Evolutionary conservation across 2,797 vertebrate genomes (phyloP), one percentile per base, ranked within the genome.

Genomic region (Poeciliopsis presidionis): DNA sequence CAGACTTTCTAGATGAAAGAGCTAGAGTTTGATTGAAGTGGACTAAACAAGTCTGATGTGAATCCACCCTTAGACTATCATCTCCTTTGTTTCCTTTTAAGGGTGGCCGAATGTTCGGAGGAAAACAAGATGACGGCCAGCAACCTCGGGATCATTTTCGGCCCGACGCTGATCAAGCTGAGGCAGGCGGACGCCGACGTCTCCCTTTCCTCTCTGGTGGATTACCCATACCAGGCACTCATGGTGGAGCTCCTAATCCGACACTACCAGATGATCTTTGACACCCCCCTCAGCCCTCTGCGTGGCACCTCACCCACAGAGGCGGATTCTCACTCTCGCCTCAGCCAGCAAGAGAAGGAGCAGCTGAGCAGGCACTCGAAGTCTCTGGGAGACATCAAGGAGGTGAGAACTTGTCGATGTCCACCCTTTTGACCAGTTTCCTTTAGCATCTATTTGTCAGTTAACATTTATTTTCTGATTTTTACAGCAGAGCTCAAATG

Each of bases 111-210:
- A 86, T 94, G 96, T 43, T 96, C 95, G 3, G 97, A 97, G 84
- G 97, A 99, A 94, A 99, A 99, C 79, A 99, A 99, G 92, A 99
- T 99, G 98, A 97, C 97, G 0, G 96, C 98, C 79, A 98, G 97
- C 90, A 99, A 99, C 87, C 94, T 99, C 82, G 98, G 97, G 0
- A 97, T 99, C 83, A 98, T 99, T 93, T 99, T 99, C 63, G 98
- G 98, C 33, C 94, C 98, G 5, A 99, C 97, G 1, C 95, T 99
- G 75, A 95, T 99, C 85, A 97, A 97, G 84, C 93, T 97, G 0
- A 95, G 97, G 78, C 97, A 97, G 86, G 95, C 96, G 0, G 96
- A 98, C 5, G 97, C 97, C 0, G 97, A 98, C 0, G 95, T 98
- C 78, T 98, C 97, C 20, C 95, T 99, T 8, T 99, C 98, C 0